Percentiles rank a stretch among this genome's conserved stretches.
phyloP scores from a whole-genome alignment of 2,888 invertebrate genomes.

The Orchesellides sinensis region DNA sequence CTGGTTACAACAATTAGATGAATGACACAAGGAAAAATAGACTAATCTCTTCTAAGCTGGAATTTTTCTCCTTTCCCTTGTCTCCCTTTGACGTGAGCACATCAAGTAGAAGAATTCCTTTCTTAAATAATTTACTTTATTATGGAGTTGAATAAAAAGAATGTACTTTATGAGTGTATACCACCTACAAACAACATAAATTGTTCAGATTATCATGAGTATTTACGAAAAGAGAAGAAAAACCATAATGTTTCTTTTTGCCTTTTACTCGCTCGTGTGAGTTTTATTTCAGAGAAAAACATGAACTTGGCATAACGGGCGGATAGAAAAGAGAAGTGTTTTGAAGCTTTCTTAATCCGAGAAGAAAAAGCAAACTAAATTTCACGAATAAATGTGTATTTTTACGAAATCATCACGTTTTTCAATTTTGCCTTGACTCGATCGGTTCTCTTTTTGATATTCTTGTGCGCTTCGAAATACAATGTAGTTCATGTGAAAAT shows the following conservation, averaged over 20 bases:
- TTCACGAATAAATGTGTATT: conserved; percentile 50
- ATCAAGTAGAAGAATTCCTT: conserved; percentile 25
- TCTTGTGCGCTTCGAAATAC: too few relatives aligned
- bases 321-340: conserved; percentile 1
- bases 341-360: conserved; percentile 9
- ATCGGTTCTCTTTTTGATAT: too few relatives aligned
- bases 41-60: conserved; percentile 55
- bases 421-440: conserved; percentile 47
- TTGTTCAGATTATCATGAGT: conserved; percentile 21
- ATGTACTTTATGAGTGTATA: conserved; percentile 22
- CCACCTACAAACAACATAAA: conserved; percentile 52
- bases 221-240: neutral
- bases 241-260: neutral
- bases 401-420: conserved; percentile 52
- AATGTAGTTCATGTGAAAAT: too few relatives aligned
- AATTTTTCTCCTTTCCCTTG: conserved; percentile 57
- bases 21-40: conserved; percentile 49
- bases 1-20: conserved; percentile 38
- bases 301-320: conserved; percentile 12
- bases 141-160: conserved; percentile 36
- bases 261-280: conserved; percentile 1
- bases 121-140: conserved; percentile 37
- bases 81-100: conserved; percentile 19
- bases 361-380: neutral
- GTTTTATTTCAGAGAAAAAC: conserved; percentile 29